Evolutionary conservation across 1,140 invertebrate species (phyloP).

Genomic region (Calliopsis andreniformis): DNA sequence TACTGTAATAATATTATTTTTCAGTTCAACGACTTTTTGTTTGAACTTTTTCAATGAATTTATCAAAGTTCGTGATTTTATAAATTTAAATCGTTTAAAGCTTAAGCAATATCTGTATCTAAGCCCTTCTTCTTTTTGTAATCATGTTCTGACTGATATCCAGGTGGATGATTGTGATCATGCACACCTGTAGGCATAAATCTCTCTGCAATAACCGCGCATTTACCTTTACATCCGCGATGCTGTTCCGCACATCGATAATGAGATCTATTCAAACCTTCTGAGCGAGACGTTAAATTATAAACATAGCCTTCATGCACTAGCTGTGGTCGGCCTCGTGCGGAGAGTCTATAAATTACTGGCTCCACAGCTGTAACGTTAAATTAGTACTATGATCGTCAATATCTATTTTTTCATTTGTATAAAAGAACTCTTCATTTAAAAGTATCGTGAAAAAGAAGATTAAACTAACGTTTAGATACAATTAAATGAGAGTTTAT

Average conservation of each 20-base stretch:
- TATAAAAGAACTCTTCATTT: background rate
- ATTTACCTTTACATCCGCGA: slow-evolving; percentile 72
- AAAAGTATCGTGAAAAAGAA: background rate
- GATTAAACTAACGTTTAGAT: too few relatives aligned
- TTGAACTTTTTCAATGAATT: too few relatives aligned
- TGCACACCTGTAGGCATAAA: slow-evolving; percentile 72
- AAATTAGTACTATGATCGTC: background rate
- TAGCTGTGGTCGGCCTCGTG: slow-evolving; percentile 68
- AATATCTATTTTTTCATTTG: background rate
- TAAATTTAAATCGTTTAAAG: slow-evolving; percentile 10
- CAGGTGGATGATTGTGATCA: slow-evolving; percentile 70
- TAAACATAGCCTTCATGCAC: slow-evolving; percentile 70
- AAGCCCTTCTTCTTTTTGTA: slow-evolving; percentile 68
- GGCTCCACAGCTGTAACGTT: slow-evolving; percentile 59
- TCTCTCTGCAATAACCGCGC: slow-evolving; percentile 70
- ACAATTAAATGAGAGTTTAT: too few relatives aligned
- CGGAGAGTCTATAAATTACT: slow-evolving; percentile 70
- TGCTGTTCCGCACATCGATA: slow-evolving; percentile 72
- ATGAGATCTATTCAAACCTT: slow-evolving; percentile 67
- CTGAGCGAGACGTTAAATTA: slow-evolving; percentile 70
- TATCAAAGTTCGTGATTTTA: too few relatives aligned
- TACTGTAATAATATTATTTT: slow-evolving; percentile 15
- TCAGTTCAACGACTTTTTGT: too few relatives aligned
- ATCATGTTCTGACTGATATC: slow-evolving; percentile 69
- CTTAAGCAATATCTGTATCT: slow-evolving; percentile 51